Evolutionary conservation across 1,140 invertebrate species (phyloP), one percentile per base, ranked within the genome.

Genomic region (Steinernema khuongi): DNA sequence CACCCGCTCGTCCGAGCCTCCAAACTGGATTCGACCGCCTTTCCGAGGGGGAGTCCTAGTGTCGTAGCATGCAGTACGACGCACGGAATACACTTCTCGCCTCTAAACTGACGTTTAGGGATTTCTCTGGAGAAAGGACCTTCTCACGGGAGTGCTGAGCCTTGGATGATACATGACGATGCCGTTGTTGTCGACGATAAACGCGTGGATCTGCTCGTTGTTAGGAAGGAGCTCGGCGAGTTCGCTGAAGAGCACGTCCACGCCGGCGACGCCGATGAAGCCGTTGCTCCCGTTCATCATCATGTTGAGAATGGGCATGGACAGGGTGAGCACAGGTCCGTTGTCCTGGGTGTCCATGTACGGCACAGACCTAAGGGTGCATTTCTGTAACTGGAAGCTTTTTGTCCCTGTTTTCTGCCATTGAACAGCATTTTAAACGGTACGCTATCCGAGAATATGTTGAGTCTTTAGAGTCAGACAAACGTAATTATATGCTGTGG

Each of bases 121-220:
- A 4, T 19, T 36, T 50, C 18, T 41, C 1, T 26, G 2, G 33
- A 14, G 28, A 44, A 71, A 60, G 0, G n/a, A 70, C 2, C 18
- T 32, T 68, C 74, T 71, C 50, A 79, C 78, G 7, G 81, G 81
- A 43, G 77, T 68, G n/a, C 71, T 73, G 11, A 75, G 72, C 19
- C 72, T 73, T 22, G 82, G 82, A 79, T 84, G 83, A 67, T 76
- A 84, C 43, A 84, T 72, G 11, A 84, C 75, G 41, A 84, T 78
- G 73, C 82, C 83, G 69, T 84, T 85, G 73, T 85, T 83, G 66
- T 84, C 83, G 18, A 85, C 73, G 26, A 85, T 67, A 74, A 85
- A 85, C 11, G 73, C 73, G 68, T 82, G 79, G 18, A 80, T 67
- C 31, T 79, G 73, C 26, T 81, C 80, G 33, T 73, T 68, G 30